A percentile compares a stretch with the other conserved stretches of the same genome.
Conservation (phyloP, 2,888 invertebrate species). For the Caenorhabditis zanzibari region DNA sequence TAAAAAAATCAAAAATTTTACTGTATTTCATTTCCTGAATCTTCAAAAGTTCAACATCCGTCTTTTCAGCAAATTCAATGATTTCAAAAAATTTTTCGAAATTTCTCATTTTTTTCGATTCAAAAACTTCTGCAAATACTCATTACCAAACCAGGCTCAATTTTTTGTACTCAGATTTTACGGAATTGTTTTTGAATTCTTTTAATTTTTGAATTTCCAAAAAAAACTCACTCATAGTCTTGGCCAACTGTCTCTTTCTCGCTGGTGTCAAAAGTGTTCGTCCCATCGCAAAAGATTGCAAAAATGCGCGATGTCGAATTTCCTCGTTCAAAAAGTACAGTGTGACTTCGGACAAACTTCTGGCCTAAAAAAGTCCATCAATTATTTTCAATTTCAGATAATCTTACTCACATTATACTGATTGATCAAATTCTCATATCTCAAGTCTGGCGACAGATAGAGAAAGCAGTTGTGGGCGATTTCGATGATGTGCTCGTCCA, state of each 20-base stretch:
- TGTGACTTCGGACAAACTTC: background rate
- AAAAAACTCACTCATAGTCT: conserved; percentile 41
- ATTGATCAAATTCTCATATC: conserved; percentile 28
- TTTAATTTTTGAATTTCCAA: background rate
- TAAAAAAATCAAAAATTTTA: too few relatives aligned
- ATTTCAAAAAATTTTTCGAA: too few relatives aligned
- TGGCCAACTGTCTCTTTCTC: conserved; percentile 26
- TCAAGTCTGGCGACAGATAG: conserved; percentile 10
- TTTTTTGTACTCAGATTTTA: too few relatives aligned
- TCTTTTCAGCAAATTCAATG: background rate
- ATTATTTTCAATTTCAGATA: background rate
- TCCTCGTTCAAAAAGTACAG: background rate
- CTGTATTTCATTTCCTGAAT: too few relatives aligned
- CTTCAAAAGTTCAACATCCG: background rate
- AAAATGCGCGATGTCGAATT: background rate
- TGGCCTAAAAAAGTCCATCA: conserved; percentile 18
- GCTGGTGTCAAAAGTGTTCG: conserved; percentile 13
- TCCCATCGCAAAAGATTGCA: background rate
- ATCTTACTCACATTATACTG: background rate
- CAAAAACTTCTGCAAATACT: too few relatives aligned
- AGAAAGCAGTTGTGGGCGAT: background rate
- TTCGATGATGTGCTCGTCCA: background rate
- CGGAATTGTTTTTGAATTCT: too few relatives aligned
- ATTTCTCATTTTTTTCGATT: too few relatives aligned
- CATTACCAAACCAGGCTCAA: too few relatives aligned